Base-by-base conservation (phyloP, 2,797 vertebrate species). In the Urosaurus nigricauda region DNA sequence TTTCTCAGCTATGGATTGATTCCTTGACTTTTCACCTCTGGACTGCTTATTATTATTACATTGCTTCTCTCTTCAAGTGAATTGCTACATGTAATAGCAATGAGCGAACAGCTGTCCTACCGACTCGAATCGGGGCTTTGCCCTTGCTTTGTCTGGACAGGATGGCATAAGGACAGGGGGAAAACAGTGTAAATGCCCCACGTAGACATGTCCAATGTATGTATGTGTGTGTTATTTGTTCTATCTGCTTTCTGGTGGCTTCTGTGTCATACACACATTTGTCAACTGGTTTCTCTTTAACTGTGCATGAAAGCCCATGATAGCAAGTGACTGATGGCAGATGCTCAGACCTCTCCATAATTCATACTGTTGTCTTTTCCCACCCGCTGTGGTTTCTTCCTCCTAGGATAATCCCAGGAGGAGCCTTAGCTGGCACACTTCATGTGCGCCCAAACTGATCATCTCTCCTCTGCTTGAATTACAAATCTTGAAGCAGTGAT, bases 391-490 rank as follows among this genome's bases (percentile, higher is more conserved):
- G 63, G 29, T 68, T 17, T 40, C 56, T 58, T 11, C 56, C 89
- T 88, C 90, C 83, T 51, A 85, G 74, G 81, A 47, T 75, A 13
- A 43, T 81, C 82, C 83, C 89, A 65, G 73, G 84, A 88, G 70
- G 84, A 91, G 74, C 73, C 86, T 63, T 79, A 91, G 83, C 89
- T 93, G 90, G 53, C 68, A 89, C 40, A 13, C 43, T 29, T 60
- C 35, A 58, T 29, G 1, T 80, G 90, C 88, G 89, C 90, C 83
- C 58, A 78, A 51, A 79, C 8, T 83, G 60, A 93, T 89, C 85
- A 78, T 47, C 40, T 17, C 7, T 43, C 14, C 84, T 6, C 24
- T 14, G 53, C n/a, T 7, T 13, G 9, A n/a, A 13, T 47, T 5
- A 5, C 79, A 63, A 24, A 4, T 51, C 79, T 12, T 83, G 26